Base-by-base conservation (phyloP, 2,113 vertebrate species). In the Calidris pugnax region DNA sequence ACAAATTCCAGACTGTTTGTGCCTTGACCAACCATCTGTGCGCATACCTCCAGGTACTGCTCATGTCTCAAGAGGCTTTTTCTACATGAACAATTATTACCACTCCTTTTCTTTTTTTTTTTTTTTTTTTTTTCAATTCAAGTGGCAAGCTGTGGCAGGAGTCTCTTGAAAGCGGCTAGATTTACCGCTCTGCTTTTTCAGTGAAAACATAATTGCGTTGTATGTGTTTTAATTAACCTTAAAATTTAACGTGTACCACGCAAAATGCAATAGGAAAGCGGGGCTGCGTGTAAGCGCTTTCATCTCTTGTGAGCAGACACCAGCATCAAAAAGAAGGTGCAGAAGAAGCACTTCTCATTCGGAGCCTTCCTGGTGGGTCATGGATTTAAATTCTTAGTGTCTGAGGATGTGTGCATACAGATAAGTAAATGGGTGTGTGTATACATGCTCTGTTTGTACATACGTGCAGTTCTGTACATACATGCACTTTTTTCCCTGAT, bases 1-100 rank as follows among this genome's bases (percentile, higher is more conserved):
- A 98, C 97, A 98, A 97, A 98, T 98, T 98, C 98, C 98, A 98
- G 98, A 98, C 98, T 97, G 86, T 98, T 98, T 98, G 97, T 98
- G 97, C 97, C 97, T 97, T 97, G 87, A 96, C 98, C 97, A 98
- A 88, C 97, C 98, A 98, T 98, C 98, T 98, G 98, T 97, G 97
- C 85, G 80, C 98, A 98, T 98, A 98, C 98, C 97, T 98, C 85
- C 97, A 98, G 98, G 98, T 98, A 96, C 95, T 98, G 97, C 97
- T 98, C 98, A 98, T 97, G 98, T 98, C 98, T 98, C 97, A 66
- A 98, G 98, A 98, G 97, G 97, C 97, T 98, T 98, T 98, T 98
- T 98, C 97, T 97, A 91, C 96, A 95, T 95, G 96, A 98, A 85
- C 98, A 97, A 73, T 97, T 97, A 97, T 90, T 96, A 96, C 96